Conservation (phyloP, 2,888 invertebrate species). For the Aplocera efformata region DNA sequence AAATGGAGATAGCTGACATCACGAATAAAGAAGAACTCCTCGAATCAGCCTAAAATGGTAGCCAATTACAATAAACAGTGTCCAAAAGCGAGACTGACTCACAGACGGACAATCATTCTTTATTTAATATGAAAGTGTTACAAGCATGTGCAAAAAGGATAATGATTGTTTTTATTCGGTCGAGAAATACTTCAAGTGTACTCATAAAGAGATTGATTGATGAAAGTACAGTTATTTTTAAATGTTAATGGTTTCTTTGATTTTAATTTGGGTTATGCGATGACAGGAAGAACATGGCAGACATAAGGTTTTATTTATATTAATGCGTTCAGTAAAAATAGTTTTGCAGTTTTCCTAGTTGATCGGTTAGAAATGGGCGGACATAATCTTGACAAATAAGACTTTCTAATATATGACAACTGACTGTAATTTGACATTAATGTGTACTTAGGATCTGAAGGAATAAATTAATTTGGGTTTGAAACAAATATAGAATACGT, state of each 20-base stretch:
- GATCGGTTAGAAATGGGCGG: no score
- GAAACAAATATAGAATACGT: no score
- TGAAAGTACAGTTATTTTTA: conserved; percentile 8
- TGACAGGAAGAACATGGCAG: not conserved
- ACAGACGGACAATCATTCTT: conserved; percentile 12
- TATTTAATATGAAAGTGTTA: conserved; percentile 15
- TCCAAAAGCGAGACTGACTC: conserved; percentile 13
- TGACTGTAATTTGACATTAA: no score
- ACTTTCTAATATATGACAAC: no score
- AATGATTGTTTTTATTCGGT: conserved; percentile 8
- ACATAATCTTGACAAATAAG: no score
- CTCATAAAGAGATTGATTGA: conserved; percentile 13
- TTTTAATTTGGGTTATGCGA: conserved; percentile 14
- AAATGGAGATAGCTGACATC: conserved; percentile 6
- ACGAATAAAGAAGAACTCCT: conserved; percentile 10
- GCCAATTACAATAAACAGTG: conserved; percentile 18
- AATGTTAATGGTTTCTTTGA: conserved; percentile 13
- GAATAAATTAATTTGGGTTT: no score
- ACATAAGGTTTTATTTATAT: no score
- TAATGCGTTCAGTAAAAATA: no score
- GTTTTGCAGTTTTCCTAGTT: no score
- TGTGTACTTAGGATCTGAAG: no score
- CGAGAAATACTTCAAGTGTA: conserved; percentile 8
- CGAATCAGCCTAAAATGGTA: conserved; percentile 15
- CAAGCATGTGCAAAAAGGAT: conserved; percentile 17